phyloP scores from a whole-genome alignment of 2,113 vertebrate species.

The Hiodon alosoides region DNA sequence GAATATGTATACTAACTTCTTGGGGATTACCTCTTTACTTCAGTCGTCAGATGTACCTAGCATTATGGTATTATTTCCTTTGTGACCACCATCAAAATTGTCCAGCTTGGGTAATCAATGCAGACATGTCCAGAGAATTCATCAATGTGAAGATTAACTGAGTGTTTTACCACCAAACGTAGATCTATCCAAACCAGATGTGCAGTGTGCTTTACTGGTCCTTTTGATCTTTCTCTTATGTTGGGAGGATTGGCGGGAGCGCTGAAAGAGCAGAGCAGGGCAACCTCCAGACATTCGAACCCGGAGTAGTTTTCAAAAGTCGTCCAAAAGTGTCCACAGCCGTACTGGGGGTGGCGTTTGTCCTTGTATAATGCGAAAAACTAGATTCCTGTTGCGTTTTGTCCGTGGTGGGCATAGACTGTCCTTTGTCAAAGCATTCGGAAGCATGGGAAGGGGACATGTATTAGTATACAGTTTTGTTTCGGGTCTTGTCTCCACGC shows the following conservation, averaged over 20 bases:
- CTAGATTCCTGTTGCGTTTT: too few relatives aligned
- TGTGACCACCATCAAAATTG: constrained; percentile 28
- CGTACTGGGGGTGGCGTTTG: too few relatives aligned
- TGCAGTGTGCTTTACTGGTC: neutral
- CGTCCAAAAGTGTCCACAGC: neutral
- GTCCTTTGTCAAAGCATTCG: neutral
- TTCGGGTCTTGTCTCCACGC: too few relatives aligned
- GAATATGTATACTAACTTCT: neutral
- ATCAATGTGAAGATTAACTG: neutral
- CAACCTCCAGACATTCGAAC: neutral
- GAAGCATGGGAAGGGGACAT: neutral
- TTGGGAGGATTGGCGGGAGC: neutral
- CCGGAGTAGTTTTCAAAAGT: neutral
- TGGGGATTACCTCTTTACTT: neutral
- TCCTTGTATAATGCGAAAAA: too few relatives aligned
- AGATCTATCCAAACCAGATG: constrained; percentile 19
- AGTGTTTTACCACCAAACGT: constrained; percentile 7
- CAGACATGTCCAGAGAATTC: neutral
- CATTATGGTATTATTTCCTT: constrained; percentile 25
- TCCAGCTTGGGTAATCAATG: neutral
- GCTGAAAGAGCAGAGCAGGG: neutral
- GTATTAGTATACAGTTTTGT: too few relatives aligned
- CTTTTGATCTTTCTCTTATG: constrained; percentile 16
- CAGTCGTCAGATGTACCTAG: neutral
- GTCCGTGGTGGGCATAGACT: too few relatives aligned